Conservation (phyloP, 2,113 vertebrate genomes). For the Coryphaenoides rupestris region DNA sequence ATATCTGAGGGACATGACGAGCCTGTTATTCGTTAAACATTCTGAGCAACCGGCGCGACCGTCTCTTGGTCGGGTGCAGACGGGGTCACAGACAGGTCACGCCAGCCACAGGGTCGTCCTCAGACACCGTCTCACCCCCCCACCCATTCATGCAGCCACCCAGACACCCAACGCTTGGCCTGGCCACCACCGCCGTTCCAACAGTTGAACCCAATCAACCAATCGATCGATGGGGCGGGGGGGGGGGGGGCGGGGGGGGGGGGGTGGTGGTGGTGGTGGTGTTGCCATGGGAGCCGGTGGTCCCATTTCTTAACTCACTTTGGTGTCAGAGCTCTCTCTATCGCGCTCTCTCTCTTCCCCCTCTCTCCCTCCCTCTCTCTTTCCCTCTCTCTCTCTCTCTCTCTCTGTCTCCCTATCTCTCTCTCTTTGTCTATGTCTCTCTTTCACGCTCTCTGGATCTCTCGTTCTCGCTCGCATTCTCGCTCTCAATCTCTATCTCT, state of each 20-base stretch:
- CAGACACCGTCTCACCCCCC: too few species aligned
- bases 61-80: too few species aligned
- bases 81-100: too few species aligned
- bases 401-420: neutral
- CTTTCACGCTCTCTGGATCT: neutral
- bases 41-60: too few species aligned
- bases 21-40: too few species aligned
- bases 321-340: slow-evolving; percentile 6
- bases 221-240: neutral
- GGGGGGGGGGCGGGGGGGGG: too few species aligned
- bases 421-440: neutral
- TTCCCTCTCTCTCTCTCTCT: neutral
- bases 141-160: too few species aligned
- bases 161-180: too few species aligned
- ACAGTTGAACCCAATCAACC: neutral
- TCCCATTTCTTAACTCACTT: slow-evolving; percentile 38
- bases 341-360: slow-evolving; percentile 8
- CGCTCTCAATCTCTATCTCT: neutral
- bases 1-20: too few species aligned
- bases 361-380: neutral
- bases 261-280: slow-evolving; percentile 10
- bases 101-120: too few species aligned
- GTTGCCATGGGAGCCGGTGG: slow-evolving; percentile 58
- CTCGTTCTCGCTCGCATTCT: neutral
- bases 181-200: too few species aligned